Base-by-base conservation (phyloP, 92 coral and sea anemone species). In the Zoanthus sansibaricus region DNA sequence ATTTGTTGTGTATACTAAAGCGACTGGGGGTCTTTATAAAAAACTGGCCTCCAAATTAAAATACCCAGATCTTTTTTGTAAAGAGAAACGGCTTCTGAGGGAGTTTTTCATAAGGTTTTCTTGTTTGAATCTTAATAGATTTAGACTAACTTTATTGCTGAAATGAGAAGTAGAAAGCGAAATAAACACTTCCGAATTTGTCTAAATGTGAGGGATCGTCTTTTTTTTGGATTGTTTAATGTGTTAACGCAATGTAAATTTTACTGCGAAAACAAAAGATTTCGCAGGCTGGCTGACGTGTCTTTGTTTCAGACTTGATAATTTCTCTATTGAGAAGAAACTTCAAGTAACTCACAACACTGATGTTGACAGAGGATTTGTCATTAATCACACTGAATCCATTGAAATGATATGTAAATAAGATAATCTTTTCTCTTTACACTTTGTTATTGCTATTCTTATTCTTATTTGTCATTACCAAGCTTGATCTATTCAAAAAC, bases 401-500 rank as follows among this genome's bases (percentile, higher is more conserved):
- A 87, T 90, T 89, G 78, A 87, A 87, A 88, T 93, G 94, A 90
- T 94, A 93, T 88, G 94, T 89, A 94, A 94, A 94, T 94, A 93
- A 92, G 98, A 87, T 87, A 88, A 89, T 93, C 64, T 85, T 86
- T 66, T 87, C 79, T 87, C 86, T 90, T 87, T 58, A 76, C 95
- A 83, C 92, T 93, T 92, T 86, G 92, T 91, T 89, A 83, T 86
- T 91, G 88, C 93, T 88, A 87, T 90, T 82, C 94, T 76, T 86
- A 91, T 90, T 91, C 87, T 75, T 87, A 83, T 94, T 92, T 94
- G 90, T 92, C 94, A 90, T 94, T 91, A 92, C 87, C 92, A 87
- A 75, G 91, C 76, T 89, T 90, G 82, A 90, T 84, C 87, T 82
- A 62, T 86, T 91, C 86, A 83, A 66, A 88, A 75, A 88, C 87